Conservation (phyloP, 1,140 invertebrate genomes). For the Tetragonula clypearis region DNA sequence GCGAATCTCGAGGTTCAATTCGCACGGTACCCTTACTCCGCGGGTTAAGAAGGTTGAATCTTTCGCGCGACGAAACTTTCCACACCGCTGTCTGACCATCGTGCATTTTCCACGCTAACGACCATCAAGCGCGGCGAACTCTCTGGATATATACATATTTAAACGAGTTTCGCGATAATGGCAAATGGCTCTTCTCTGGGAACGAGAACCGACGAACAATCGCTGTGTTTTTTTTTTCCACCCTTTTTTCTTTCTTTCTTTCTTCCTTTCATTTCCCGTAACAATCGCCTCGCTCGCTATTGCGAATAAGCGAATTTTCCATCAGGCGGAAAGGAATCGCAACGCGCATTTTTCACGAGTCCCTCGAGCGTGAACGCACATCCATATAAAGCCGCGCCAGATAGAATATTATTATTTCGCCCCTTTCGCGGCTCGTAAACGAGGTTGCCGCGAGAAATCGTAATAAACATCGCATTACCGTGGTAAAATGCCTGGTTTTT, state of each 20-base stretch:
- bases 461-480: conserved; percentile 42
- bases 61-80: too few relatives aligned
- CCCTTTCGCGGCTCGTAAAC: conserved; percentile 45
- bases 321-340: conserved; percentile 10
- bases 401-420: conserved; percentile 55
- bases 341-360: conserved; percentile 19
- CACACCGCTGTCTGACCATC: too few relatives aligned
- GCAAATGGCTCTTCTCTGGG: background rate
- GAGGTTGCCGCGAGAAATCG: conserved; percentile 20
- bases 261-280: background rate
- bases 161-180: background rate
- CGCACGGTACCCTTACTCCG: too few relatives aligned
- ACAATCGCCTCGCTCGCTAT: background rate
- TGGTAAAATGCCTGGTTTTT: conserved; percentile 50
- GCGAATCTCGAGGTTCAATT: too few relatives aligned
- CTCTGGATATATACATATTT: background rate
- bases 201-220: background rate
- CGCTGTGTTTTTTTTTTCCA: background rate
- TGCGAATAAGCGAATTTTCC: conserved; percentile 46
- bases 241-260: background rate
- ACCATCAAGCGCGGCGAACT: background rate
- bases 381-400: conserved; percentile 45
- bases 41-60: too few relatives aligned
- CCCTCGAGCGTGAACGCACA: conserved; percentile 54
- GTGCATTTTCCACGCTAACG: background rate